Conservation (phyloP, 1,140 invertebrate species). For the Hypothenemus hampei region DNA sequence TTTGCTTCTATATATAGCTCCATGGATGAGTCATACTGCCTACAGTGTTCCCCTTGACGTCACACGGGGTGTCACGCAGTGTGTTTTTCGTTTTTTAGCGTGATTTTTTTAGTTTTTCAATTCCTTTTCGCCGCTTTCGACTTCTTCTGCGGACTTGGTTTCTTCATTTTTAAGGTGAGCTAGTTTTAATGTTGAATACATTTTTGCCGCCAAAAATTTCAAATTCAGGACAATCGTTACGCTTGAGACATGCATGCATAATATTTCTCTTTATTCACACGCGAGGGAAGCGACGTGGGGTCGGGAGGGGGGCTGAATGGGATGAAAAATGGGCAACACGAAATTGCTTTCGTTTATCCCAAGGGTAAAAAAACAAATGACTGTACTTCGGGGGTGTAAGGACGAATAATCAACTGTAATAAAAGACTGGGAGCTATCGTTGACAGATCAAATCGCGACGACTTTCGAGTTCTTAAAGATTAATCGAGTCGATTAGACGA, state of each 20-base stretch:
- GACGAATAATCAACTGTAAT: conserved; percentile 23
- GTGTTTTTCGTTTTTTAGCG: conserved; percentile 8
- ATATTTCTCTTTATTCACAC: conserved; percentile 3
- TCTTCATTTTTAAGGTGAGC: too few species aligned
- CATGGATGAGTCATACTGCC: conserved; percentile 35
- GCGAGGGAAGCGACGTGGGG: background rate
- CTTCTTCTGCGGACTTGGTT: too few species aligned
- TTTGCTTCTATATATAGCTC: conserved; percentile 39
- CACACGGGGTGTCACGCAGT: conserved; percentile 4
- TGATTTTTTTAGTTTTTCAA: conserved; percentile 5
- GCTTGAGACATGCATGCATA: background rate
- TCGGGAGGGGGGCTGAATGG: background rate
- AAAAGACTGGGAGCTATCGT: conserved; percentile 16
- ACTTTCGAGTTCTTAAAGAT: background rate
- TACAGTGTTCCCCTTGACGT: conserved; percentile 38
- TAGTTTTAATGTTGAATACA: background rate
- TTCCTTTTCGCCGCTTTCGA: too few species aligned
- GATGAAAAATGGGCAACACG: conserved; percentile 23
- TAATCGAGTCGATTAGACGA: too few species aligned
- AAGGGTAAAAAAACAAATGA: conserved; percentile 24
- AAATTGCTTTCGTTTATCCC: conserved; percentile 27
- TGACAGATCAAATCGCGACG: conserved; percentile 19
- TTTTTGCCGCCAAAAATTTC: conserved; percentile 2
- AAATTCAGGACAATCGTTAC: background rate
- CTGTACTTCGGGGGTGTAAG: conserved; percentile 5